phyloP scores from a whole-genome alignment of 2,888 invertebrate genomes.

The Hedychridium roseum region DNA sequence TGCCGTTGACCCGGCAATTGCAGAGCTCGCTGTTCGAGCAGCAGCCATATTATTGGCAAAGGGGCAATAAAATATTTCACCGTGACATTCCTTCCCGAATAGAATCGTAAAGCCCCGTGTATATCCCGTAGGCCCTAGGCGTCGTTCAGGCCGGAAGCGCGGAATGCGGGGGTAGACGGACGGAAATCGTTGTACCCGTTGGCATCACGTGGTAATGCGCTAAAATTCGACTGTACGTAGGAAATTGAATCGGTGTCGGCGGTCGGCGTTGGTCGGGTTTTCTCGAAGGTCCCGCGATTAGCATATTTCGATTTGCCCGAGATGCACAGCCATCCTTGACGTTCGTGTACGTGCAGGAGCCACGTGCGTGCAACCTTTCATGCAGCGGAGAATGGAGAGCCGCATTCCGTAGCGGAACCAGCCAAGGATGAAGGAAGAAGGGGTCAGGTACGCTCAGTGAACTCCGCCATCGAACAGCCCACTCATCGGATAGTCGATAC shows the following conservation, averaged over 20 bases:
- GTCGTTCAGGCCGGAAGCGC: conserved; percentile 28
- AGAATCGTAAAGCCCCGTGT: conserved; percentile 13
- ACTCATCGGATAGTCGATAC: too few species aligned
- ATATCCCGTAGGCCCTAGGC: conserved; percentile 15
- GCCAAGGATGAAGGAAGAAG: too few species aligned
- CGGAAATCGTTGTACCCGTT: too few species aligned
- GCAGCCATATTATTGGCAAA: conserved; percentile 10
- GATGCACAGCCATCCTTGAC: conserved; percentile 35
- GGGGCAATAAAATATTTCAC: conserved; percentile 26
- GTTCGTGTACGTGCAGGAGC: conserved; percentile 8
- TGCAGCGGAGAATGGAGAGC: too few species aligned
- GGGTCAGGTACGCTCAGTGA: too few species aligned
- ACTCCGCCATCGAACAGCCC: too few species aligned
- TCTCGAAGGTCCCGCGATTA: conserved; percentile 40
- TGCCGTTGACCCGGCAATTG: too few species aligned
- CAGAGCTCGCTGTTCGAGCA: conserved; percentile 17
- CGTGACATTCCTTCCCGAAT: conserved; percentile 13
- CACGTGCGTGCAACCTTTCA: too few species aligned
- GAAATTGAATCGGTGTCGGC: too few species aligned
- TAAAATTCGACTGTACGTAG: conserved; percentile 1
- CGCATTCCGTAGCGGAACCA: too few species aligned
- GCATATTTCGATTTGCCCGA: conserved; percentile 44
- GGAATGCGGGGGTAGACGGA: too few species aligned
- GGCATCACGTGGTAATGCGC: neutral
- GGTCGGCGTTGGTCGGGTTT: too few species aligned